phyloP scores from a whole-genome alignment of 23 tunicate genomes.

The Pegea sp. region DNA sequence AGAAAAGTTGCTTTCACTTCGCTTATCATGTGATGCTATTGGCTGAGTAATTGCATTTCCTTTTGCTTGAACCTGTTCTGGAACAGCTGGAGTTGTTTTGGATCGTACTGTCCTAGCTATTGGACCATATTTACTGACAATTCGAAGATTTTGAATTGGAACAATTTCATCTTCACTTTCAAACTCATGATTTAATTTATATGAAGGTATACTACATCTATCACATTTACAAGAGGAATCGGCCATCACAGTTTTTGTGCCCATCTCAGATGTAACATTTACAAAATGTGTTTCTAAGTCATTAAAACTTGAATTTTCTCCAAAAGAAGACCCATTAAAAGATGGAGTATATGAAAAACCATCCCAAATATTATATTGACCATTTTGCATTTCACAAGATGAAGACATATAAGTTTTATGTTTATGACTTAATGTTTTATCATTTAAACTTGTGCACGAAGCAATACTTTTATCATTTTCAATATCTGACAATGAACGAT shows the following conservation, averaged over 20 bases:
- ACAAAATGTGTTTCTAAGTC: not conserved
- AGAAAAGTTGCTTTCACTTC: constrained; percentile 11
- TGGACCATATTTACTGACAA: constrained; percentile 79
- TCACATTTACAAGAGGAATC: not conserved
- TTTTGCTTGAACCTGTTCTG: constrained; percentile 52
- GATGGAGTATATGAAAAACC: not conserved
- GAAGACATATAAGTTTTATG: not conserved
- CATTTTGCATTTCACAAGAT: not conserved
- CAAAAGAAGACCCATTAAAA: too few species aligned
- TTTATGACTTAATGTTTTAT: too few species aligned
- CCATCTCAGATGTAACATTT: not conserved
- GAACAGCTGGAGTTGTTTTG: constrained; percentile 34
- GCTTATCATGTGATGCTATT: constrained; percentile 14
- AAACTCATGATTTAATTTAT: not conserved
- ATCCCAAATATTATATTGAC: not conserved
- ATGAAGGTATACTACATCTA: not conserved
- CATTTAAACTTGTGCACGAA: too few species aligned
- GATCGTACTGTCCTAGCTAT: constrained; percentile 67
- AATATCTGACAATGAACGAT: not conserved
- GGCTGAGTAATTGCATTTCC: constrained; percentile 13
- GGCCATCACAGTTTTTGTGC: constrained; percentile 4
- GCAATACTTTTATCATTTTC: too few species aligned
- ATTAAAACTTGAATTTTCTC: too few species aligned
- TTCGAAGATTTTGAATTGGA: constrained; percentile 48
- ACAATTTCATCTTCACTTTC: constrained; percentile 45